Base-by-base conservation (phyloP, 2,888 invertebrate genomes). In the Anthrax anthrax region DNA sequence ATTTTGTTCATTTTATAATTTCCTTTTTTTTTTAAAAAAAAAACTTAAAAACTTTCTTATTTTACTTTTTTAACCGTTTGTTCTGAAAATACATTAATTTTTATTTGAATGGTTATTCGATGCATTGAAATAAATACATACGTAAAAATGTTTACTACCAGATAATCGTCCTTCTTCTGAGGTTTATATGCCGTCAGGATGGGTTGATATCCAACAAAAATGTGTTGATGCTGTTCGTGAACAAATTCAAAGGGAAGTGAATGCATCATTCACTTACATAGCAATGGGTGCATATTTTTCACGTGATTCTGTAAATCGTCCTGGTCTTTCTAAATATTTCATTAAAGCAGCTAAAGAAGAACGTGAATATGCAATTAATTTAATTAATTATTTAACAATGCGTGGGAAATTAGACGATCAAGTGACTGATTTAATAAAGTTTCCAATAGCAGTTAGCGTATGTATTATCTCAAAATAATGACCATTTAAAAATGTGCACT, bases 241-340 rank as follows among this genome's bases (percentile, higher is more conserved):
- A 1, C 91, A 92, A 70, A 78, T 92, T 9, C 76, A 83, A 62
- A 75, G 70, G 60, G 91, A 92, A 67, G 76, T 91, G 13, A 70
- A 71, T 34, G 91, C 92, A 9, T 77, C 90, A 4, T 73, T 89
- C 58, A 80, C 81, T 53, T 92, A 92, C 63, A 67, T 91, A 57
- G 80, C 86, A 18, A 86, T 92, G 87, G 89, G 81, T 10, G 84
- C 88, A 0, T 75, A 88, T 66, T 92, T 90, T 70, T 78, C 84
- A 9, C 75, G 74, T 49, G 87, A 88, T 59, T 68, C 68, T 18
- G 69, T 85, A 39, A 89, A 88, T 68, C 77, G 89, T 47, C 89
- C 88, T 4, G 94, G 92, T 10, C 88, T 94, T 60, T 80, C 88
- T 5, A 83, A 91, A 56, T 69, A 86, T 57, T 92, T 92, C 74